Base-by-base conservation (phyloP, 92 coral and sea anemone genomes). In the Palythoa grandiflora region DNA sequence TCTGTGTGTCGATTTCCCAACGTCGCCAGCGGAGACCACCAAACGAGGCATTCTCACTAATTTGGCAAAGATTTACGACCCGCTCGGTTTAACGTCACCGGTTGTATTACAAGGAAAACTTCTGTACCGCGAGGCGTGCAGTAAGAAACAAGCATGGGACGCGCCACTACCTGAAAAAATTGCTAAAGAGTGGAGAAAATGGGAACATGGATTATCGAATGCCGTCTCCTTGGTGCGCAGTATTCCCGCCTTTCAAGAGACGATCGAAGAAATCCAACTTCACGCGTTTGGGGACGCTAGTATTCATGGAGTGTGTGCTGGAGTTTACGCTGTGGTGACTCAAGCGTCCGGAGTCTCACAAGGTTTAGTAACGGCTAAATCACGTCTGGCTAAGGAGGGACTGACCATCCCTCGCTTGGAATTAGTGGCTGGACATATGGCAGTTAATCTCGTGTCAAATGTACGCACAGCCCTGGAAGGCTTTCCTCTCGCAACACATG, bases 221-320 rank as follows among this genome's bases (percentile, higher is more conserved):
- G 54, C 66, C 83, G 87, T 85, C 38, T 83, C 90, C 48, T 44
- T 84, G 9, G 39, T 44, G 51, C 88, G 90, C 88, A 89, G 92
- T 59, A 38, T 89, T n/a, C 83, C 92, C 35, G 77, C 73, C 75
- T 87, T 63, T 75, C 92, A 68, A 84, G 91, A 84, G 80, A 81
- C 86, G 14, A 91, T 91, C 78, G 57, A 88, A 38, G 93, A 91
- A 68, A 66, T 91, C 38, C 89, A 91, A 68, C 70, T 91, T 37
- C 96, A 93, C 84, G 89, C 92, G 35, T 93, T 90, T 78, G 93
- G 95, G 11, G 95, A 90, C 76, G 88, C 91, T 17, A 91, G 93
- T 60, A 86, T 85, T 11, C 79, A 78, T 19, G 91, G 91, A 75
- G 94, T 92, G 71, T 65, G 94, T 51, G 90, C 92, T 12, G 92